These are phyloP conservation scores for Ptiloglossa arizonensis DNA, from an alignment of 1,140 invertebrate species.

Conservation along the genomic window DNA sequence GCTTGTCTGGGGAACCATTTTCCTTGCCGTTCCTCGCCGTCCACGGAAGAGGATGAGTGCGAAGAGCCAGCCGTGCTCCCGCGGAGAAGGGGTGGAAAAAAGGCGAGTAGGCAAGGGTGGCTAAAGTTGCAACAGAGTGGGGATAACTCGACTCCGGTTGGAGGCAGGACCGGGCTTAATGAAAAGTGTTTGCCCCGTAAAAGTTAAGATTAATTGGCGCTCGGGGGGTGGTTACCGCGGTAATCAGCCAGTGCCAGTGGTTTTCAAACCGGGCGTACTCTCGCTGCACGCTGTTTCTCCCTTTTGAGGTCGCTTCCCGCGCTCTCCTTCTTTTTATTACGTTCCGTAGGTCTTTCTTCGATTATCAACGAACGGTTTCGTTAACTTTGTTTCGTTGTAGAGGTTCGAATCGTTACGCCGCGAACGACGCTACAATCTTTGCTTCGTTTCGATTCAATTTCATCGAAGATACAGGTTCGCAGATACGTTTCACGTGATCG, in stretches of 20 bases:
- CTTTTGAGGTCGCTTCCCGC: not conserved
- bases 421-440: not conserved
- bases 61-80: conserved; percentile 34
- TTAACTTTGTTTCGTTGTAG: not conserved
- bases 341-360: not conserved
- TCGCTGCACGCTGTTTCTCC: conserved; percentile 4
- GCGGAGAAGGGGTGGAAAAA: conserved; percentile 47
- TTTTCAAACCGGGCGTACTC: conserved; percentile 72
- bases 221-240: conserved; percentile 80
- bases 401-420: too few species aligned
- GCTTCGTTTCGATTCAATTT: not conserved
- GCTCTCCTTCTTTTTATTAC: not conserved
- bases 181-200: conserved; percentile 82
- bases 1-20: conserved; percentile 81
- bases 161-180: conserved; percentile 77
- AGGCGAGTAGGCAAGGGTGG: conserved; percentile 58
- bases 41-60: conserved; percentile 55
- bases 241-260: conserved; percentile 79
- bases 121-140: conserved; percentile 49
- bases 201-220: conserved; percentile 82
- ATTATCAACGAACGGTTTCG: not conserved
- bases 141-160: conserved; percentile 58
- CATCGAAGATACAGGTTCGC: not conserved
- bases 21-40: conserved; percentile 72
- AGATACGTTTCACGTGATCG: not conserved